Evolutionary conservation across 2,888 invertebrate genomes (phyloP), one percentile per base, ranked within the genome.

Genomic region (Andrena dorsata): DNA sequence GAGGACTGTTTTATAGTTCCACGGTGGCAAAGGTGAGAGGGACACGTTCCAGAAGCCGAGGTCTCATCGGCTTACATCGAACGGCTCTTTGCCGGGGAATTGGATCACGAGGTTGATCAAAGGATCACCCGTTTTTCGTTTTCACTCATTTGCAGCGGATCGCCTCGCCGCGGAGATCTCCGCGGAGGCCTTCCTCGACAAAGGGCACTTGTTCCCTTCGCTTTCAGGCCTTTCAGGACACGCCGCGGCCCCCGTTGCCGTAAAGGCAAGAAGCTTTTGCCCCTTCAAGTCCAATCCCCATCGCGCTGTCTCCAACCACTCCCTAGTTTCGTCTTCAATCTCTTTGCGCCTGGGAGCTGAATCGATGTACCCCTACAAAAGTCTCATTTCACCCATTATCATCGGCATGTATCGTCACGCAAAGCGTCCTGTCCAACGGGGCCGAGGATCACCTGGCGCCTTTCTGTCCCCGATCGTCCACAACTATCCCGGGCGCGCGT

Each of bases 71-170:
- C 70, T 76, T 64, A 65, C 72, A 76, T 76, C 81, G 76, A 81
- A 81, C 78, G 74, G 65, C 78, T 71, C 78, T 83, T 82, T 69
- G 74, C 83, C 51, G 35, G 26, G 65, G 53, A 75, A 83, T 83
- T 83, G 79, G 83, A 83, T 83, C 79, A 72, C 74, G 53, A 72
- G 64, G 71, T 79, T 75, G 83, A 79, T 76, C 83, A 75, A 83
- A 82, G 78, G 64, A 68, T 66, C 66, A 28, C 82, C 64, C 72
- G 72, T 81, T 82, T 56, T 76, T 72, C 82, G 65, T 64, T 41
- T 66, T 49, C 76, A 72, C 69, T 73, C 82, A 68, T 81, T 76
- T 74, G 72, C 80, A 64, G 61, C 64, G 81, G 30, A 63, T 66
- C 78, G 51, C 26, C 60, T 41, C 60, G 32, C 16, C 30, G n/a